Conservation (phyloP, 2,797 vertebrate genomes). For the Micromesistius poutassou region DNA sequence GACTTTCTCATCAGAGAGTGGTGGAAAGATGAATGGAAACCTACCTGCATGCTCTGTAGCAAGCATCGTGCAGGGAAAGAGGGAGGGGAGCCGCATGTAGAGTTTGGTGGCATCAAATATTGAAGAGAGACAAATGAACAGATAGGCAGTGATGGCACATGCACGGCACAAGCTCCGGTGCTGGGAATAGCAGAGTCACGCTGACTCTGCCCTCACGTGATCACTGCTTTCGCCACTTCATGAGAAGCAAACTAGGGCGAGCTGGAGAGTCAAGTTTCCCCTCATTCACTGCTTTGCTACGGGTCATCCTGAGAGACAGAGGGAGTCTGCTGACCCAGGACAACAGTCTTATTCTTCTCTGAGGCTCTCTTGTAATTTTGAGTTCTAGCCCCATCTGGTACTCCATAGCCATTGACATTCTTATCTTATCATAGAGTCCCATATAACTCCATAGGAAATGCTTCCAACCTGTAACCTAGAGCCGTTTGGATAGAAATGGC, state of each 20-base stretch:
- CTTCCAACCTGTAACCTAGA: background rate
- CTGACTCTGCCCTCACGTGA: background rate
- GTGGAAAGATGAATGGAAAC: slow-evolving; percentile 60
- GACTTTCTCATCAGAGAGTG: slow-evolving; percentile 68
- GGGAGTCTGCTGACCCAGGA: slow-evolving; percentile 12
- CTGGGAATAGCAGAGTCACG: slow-evolving; percentile 6
- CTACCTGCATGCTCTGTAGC: slow-evolving; percentile 30
- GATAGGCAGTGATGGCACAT: slow-evolving; percentile 26
- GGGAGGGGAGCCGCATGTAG: slow-evolving; percentile 13
- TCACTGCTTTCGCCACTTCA: slow-evolving; percentile 9
- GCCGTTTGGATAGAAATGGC: no score
- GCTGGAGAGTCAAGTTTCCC: slow-evolving; percentile 9
- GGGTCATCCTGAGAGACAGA: slow-evolving; percentile 12
- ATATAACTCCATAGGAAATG: background rate
- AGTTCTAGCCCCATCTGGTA: background rate
- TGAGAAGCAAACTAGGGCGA: slow-evolving; percentile 7
- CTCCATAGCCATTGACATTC: background rate
- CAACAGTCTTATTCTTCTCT: slow-evolving; percentile 30
- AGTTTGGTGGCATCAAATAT: slow-evolving; percentile 58
- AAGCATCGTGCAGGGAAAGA: slow-evolving; percentile 14
- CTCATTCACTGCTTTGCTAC: slow-evolving; percentile 19
- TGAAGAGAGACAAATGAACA: slow-evolving; percentile 55
- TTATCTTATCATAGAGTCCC: background rate
- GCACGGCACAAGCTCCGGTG: slow-evolving; percentile 16
- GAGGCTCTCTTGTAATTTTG: background rate